Evolutionary conservation across 2,888 invertebrate species (phyloP).

Genomic region (Thereva unica): DNA sequence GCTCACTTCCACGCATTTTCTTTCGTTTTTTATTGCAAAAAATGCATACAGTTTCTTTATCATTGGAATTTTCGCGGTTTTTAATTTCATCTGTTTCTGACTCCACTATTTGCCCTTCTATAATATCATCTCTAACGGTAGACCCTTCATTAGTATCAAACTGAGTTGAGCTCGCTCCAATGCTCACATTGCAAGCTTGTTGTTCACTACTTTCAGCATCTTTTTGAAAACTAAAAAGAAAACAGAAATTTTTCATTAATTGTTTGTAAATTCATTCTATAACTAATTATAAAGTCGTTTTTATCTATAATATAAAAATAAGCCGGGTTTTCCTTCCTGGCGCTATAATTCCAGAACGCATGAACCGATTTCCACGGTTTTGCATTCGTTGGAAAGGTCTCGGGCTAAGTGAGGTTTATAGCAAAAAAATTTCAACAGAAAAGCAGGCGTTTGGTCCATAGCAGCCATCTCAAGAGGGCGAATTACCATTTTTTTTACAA

Average conservation of each 20-base stretch:
- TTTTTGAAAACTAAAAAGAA: conserved; percentile 1
- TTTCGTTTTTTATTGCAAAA: conserved; percentile 9
- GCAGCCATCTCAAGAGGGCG: no score
- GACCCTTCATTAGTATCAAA: not conserved
- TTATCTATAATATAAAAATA: no score
- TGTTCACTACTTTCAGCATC: not conserved
- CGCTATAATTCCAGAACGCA: no score
- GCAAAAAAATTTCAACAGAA: no score
- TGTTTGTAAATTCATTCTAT: not conserved
- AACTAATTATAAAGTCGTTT: not conserved
- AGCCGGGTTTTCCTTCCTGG: no score
- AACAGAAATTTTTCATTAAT: not conserved
- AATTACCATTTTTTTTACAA: no score
- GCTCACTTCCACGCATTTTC: not conserved
- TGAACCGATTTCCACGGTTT: no score
- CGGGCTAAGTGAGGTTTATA: no score
- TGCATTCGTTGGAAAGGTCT: no score
- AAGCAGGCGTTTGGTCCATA: no score
- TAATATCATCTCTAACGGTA: not conserved
- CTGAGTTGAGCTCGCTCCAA: not conserved
- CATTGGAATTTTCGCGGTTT: not conserved
- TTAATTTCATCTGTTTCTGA: conserved; percentile 13
- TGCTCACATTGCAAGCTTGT: not conserved
- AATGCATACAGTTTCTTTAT: not conserved
- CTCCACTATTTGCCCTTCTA: not conserved